Base-by-base conservation (phyloP, 2,888 invertebrate genomes). In the Pseudococcus jackbeardsleyi region DNA sequence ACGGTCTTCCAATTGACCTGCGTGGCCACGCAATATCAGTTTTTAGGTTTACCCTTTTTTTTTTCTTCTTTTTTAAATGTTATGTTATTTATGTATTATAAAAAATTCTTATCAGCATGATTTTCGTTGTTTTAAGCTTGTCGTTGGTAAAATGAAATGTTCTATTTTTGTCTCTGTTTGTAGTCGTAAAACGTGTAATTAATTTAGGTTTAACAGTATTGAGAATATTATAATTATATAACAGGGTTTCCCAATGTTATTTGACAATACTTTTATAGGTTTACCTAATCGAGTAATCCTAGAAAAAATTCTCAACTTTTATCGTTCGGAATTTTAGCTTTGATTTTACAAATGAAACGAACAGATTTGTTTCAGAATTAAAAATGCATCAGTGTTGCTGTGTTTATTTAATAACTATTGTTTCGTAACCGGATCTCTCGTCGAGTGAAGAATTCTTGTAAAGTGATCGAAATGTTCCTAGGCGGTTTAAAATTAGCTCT, bases 191-290 rank as follows among this genome's bases (percentile, higher is more conserved):
- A 82, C 46, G 72, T 82, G 79, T 82, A 82, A 46, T 82, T 82
- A 82, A 82, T 11, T 82, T 82, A 77, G 15, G 79, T 46, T 82
- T 82, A 46, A 82, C 46, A 42, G 79, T 33, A 82, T 72, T 19
- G 79, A 82, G 79, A 82, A 82, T 82, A 82, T 82, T 82, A 82
- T 82, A 46, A 46, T 46, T 82, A 42, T 79, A 82, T 82, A 82
- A 82, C 79, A 82, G 79, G 79, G 79, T 82, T 82, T 82, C 46
- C 79, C 79, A 82, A 82, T 82, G 79, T 82, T 82, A 82, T 82
- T 42, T 82, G 79, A 82, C 79, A 82, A 82, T 82, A 82, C 79
- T 82, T 82, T 82, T 82, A 82, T 82, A 82, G 79, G 79, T 46
- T 46, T 82, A 82, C 46, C 7, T 42, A 42, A 0, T 22, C 42